These are phyloP conservation scores for Sarcophaga rosellei DNA, from an alignment of 2,888 invertebrate species.

Conservation along the genomic window DNA sequence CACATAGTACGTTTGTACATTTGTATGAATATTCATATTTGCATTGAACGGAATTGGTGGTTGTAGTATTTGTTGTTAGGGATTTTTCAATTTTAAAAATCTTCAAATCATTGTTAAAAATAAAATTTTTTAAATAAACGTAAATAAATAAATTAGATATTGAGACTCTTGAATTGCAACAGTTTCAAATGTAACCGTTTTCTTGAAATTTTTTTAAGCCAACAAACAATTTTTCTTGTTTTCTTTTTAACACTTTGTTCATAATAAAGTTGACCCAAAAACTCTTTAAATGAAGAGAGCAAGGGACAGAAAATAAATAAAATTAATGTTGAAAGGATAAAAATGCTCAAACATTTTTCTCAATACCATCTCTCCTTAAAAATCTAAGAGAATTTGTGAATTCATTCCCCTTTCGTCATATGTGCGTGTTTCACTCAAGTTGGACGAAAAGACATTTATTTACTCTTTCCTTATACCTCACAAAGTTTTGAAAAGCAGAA, in stretches of 20 bases:
- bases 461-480: background rate
- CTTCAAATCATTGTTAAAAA: no score
- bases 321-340: background rate
- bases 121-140: no score
- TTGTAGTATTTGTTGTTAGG: no score
- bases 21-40: no score
- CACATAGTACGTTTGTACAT: no score
- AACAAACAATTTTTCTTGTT: background rate
- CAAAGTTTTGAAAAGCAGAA: background rate
- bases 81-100: no score
- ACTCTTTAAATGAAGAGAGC: slow-evolving; percentile 22
- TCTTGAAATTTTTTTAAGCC: no score
- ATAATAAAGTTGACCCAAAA: slow-evolving; percentile 54
- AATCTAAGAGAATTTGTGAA: background rate
- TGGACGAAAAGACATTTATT: background rate
- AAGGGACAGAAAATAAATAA: background rate
- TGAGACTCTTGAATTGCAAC: no score
- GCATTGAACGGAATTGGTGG: no score
- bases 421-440: background rate
- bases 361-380: background rate
- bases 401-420: background rate
- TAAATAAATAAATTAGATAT: no score
- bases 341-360: background rate
- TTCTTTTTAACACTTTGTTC: slow-evolving; percentile 18
- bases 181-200: slow-evolving; percentile 12